Conservation (phyloP, 2,797 vertebrate genomes). For the Phrynocephalus forsythii region DNA sequence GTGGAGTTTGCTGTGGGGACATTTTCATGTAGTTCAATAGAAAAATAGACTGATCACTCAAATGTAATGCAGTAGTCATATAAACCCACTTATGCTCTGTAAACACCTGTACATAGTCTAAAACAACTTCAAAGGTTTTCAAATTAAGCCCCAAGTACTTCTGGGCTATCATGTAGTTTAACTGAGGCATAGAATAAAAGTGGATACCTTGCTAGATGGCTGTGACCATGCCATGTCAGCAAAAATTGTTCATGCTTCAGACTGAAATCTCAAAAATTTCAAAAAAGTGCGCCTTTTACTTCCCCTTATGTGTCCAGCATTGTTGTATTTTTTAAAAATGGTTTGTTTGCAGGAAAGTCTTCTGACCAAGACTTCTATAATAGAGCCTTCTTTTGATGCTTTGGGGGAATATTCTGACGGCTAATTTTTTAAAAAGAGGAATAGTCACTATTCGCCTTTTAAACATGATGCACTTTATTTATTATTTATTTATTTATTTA, state of each 20-base stretch:
- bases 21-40: too few relatives aligned
- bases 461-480: too few relatives aligned
- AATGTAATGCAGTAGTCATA: background rate
- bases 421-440: too few relatives aligned
- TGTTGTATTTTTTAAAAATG: background rate
- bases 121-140: background rate
- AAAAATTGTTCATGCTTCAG: background rate
- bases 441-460: too few relatives aligned
- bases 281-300: background rate
- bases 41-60: too few relatives aligned
- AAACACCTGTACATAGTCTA: background rate
- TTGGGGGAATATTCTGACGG: too few relatives aligned
- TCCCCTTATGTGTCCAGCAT: background rate
- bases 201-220: background rate
- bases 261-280: background rate
- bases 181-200: background rate
- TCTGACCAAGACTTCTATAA: background rate
- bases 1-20: too few relatives aligned
- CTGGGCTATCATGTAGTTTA: background rate
- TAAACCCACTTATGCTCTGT: background rate
- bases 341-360: background rate
- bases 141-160: background rate
- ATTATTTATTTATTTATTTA: too few relatives aligned
- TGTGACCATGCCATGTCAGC: background rate
- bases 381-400: too few relatives aligned